phyloP scores from a whole-genome alignment of 2,113 vertebrate species.

The Monopterus albus region DNA sequence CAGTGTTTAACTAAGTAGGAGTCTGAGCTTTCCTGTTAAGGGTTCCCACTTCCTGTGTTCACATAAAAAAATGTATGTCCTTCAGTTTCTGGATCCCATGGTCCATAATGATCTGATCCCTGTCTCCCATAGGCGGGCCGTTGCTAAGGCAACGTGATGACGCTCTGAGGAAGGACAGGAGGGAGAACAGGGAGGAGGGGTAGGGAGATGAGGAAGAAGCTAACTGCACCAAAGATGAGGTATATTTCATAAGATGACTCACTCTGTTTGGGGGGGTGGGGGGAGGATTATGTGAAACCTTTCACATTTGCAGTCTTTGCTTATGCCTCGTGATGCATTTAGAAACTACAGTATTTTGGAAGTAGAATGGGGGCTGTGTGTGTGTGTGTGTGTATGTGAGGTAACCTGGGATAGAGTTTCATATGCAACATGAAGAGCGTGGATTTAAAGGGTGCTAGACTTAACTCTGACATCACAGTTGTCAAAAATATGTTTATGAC shows the following conservation, averaged over 20 bases:
- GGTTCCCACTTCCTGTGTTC: slow-evolving; percentile 67
- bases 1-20: slow-evolving; percentile 30
- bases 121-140: slow-evolving; percentile 77
- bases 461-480: neutral
- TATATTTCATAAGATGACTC: slow-evolving; percentile 29
- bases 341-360: neutral
- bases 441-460: neutral
- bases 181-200: slow-evolving; percentile 50
- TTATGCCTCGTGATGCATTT: neutral
- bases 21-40: slow-evolving; percentile 50
- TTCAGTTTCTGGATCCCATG: slow-evolving; percentile 76
- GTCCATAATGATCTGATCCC: slow-evolving; percentile 78
- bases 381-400: too few relatives aligned
- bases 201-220: slow-evolving; percentile 57
- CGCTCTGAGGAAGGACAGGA: slow-evolving; percentile 72
- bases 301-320: neutral
- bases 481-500: slow-evolving; percentile 9
- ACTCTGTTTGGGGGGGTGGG: slow-evolving; percentile 33
- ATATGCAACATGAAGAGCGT: neutral
- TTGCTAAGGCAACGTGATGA: slow-evolving; percentile 79
- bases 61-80: slow-evolving; percentile 57
- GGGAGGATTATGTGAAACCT: neutral
- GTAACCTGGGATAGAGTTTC: neutral
- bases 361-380: neutral
- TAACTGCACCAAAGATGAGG: slow-evolving; percentile 61